Conservation (phyloP, 2,888 invertebrate species). For the Trilocha varians region DNA sequence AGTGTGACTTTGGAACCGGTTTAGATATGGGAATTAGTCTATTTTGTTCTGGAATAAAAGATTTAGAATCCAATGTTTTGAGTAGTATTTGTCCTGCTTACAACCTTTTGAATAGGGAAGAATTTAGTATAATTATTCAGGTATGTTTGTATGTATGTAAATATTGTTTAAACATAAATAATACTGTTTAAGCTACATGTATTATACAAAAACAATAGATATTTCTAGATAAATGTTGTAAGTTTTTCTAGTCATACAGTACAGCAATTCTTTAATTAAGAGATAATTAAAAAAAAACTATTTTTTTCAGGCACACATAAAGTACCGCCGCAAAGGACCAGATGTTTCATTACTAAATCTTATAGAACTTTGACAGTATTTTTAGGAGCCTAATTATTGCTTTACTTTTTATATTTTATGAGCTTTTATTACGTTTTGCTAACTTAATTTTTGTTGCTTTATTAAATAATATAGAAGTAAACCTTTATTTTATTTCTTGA, state of each 20-base stretch:
- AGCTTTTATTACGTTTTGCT: not conserved
- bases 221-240: too few relatives aligned
- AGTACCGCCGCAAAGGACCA: slow-evolving; percentile 75
- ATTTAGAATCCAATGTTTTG: slow-evolving; percentile 77
- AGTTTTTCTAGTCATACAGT: too few relatives aligned
- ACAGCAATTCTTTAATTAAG: too few relatives aligned
- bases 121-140: slow-evolving; percentile 81
- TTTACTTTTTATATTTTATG: not conserved
- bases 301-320: slow-evolving; percentile 79
- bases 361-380: too few relatives aligned
- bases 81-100: slow-evolving; percentile 83
- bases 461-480: too few relatives aligned
- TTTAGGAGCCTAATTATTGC: not conserved
- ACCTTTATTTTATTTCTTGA: too few relatives aligned
- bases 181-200: too few relatives aligned
- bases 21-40: slow-evolving; percentile 91
- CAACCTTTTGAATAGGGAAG: slow-evolving; percentile 79
- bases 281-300: slow-evolving; percentile 9
- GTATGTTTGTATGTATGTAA: slow-evolving; percentile 43
- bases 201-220: too few relatives aligned
- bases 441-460: too few relatives aligned
- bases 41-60: slow-evolving; percentile 81
- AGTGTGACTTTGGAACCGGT: slow-evolving; percentile 95
- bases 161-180: too few relatives aligned
- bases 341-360: slow-evolving; percentile 19